Percentiles rank a stretch among this genome's conserved stretches.
These are phyloP conservation scores for Myanophis thanlyinensis DNA, from an alignment of 2,113 vertebrate genomes.

Conservation along the genomic window DNA sequence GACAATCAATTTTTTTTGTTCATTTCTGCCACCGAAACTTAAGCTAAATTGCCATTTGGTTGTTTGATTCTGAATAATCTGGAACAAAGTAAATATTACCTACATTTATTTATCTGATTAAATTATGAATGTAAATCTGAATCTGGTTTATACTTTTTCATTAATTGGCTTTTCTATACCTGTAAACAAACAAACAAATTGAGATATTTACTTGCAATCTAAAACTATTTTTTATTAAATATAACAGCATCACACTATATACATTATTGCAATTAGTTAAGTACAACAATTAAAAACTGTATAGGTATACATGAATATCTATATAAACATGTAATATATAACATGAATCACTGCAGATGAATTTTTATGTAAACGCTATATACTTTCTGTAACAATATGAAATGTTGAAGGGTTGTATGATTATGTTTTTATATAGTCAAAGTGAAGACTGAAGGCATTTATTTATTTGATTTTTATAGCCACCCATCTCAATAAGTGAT, in stretches of 20 bases:
- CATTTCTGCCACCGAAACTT: conserved; percentile 26
- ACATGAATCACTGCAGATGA: neutral
- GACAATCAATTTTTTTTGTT: conserved; percentile 18
- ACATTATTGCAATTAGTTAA: neutral
- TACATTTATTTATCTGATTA: conserved; percentile 69
- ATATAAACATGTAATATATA: neutral
- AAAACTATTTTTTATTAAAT: neutral
- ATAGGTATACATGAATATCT: neutral
- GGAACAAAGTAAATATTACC: conserved; percentile 55
- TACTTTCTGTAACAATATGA: neutral
- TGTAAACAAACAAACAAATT: conserved; percentile 1
- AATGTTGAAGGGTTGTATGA: neutral
- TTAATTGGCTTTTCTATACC: conserved; percentile 41
- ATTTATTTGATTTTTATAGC: neutral
- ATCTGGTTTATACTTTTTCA: conserved; percentile 51
- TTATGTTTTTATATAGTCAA: neutral
- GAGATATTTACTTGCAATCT: neutral
- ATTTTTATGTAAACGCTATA: neutral
- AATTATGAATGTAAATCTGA: conserved; percentile 57
- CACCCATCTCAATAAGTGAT: neutral
- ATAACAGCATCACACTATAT: neutral
- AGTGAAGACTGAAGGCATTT: neutral
- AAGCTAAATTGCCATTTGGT: conserved; percentile 35
- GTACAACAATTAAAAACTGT: neutral
- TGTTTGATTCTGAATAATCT: conserved; percentile 24